Evolutionary conservation across 1,140 invertebrate species (phyloP).

Genomic region (Drosophila rhopaloa): DNA sequence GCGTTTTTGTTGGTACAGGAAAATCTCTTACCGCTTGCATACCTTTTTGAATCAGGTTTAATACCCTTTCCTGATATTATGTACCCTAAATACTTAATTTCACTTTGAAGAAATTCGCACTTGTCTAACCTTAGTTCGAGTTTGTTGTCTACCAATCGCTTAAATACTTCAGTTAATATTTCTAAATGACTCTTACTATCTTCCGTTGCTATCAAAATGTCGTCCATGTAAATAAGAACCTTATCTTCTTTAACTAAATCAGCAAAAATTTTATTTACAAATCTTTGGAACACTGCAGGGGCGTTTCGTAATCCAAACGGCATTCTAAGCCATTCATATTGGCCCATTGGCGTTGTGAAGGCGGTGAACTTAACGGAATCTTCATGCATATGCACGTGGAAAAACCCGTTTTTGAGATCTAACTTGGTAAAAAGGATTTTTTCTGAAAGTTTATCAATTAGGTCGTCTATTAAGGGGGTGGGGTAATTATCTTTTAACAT

Average conservation of each 20-base stretch:
- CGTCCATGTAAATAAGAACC: conserved; percentile 18
- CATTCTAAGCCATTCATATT: not conserved
- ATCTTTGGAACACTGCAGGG: conserved; percentile 2
- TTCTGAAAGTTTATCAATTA: conserved; percentile 14
- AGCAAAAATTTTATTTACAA: conserved; percentile 10
- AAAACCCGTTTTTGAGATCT: conserved; percentile 13
- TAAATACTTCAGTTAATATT: not conserved
- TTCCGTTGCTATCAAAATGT: conserved; percentile 10
- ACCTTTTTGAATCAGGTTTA: not conserved
- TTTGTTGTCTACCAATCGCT: too few species aligned
- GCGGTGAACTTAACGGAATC: conserved; percentile 8
- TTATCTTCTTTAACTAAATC: conserved; percentile 10
- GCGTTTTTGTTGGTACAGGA: not conserved
- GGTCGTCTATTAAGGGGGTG: conserved; percentile 9
- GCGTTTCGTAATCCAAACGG: conserved; percentile 1
- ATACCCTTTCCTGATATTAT: too few species aligned
- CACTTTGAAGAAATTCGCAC: conserved; percentile 11
- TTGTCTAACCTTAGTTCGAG: conserved; percentile 1
- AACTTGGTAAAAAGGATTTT: conserved; percentile 12
- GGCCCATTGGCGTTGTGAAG: conserved; percentile 7
- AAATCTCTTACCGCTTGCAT: not conserved
- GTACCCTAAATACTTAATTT: too few species aligned
- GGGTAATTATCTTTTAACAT: conserved; percentile 18
- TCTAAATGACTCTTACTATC: conserved; percentile 10
- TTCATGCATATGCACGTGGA: conserved; percentile 6